Evolutionary conservation across 2,888 invertebrate species (phyloP).

Genomic region (Cheilosia soror): DNA sequence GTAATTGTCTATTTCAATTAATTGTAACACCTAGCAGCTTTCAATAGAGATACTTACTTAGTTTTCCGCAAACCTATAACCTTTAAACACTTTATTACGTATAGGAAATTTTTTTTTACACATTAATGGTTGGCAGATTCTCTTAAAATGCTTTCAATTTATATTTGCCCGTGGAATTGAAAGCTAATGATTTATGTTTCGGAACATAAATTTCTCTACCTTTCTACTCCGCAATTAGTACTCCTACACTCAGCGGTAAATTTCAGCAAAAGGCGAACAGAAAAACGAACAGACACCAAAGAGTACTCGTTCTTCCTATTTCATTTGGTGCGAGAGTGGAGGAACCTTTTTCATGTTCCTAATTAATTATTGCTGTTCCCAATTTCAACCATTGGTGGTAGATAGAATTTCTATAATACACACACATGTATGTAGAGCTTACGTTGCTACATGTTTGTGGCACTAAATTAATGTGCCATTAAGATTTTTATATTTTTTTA

Average conservation of each 20-base stretch:
- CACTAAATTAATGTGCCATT: slow-evolving; percentile 72
- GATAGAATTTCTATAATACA: slow-evolving; percentile 51
- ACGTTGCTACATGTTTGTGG: slow-evolving; percentile 67
- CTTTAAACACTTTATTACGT: slow-evolving; percentile 40
- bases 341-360: slow-evolving; percentile 64
- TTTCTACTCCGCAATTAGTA: slow-evolving; percentile 47
- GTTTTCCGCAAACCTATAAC: background rate
- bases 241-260: slow-evolving; percentile 45
- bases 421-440: slow-evolving; percentile 6
- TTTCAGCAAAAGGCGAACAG: background rate
- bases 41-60: background rate
- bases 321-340: background rate
- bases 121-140: slow-evolving; percentile 1
- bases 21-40: background rate
- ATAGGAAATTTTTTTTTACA: background rate
- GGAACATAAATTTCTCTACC: slow-evolving; percentile 43
- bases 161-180: slow-evolving; percentile 52
- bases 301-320: slow-evolving; percentile 21
- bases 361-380: slow-evolving; percentile 72
- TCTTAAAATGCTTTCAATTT: slow-evolving; percentile 63
- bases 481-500: slow-evolving; percentile 53
- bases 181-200: slow-evolving; percentile 65
- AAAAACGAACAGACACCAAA: slow-evolving; percentile 37
- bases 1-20: background rate
- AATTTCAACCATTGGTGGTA: slow-evolving; percentile 60